Evolutionary conservation across 1,140 invertebrate species (phyloP).

Genomic region (Latrodectus geometricus): DNA sequence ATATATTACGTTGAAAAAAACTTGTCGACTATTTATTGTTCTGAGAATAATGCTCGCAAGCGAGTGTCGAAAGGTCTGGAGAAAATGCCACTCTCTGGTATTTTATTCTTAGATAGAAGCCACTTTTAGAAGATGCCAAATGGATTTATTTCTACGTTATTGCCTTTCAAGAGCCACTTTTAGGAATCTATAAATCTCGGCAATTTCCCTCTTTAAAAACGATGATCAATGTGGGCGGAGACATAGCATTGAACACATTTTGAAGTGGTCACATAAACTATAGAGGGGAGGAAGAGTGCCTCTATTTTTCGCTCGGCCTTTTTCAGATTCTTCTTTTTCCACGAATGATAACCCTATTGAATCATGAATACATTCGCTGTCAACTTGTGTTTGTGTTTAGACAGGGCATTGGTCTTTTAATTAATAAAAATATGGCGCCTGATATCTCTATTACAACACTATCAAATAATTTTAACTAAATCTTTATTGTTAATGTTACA

Average conservation of each 20-base stretch:
- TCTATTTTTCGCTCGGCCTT: background rate
- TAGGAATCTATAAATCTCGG: background rate
- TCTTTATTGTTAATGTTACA: no score
- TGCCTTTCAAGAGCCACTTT: background rate
- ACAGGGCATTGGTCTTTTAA: no score
- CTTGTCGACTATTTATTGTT: background rate
- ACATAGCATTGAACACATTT: background rate
- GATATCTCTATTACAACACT: no score
- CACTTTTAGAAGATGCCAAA: background rate
- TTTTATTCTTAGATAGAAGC: background rate
- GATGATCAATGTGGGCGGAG: background rate
- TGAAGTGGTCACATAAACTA: conserved; percentile 1
- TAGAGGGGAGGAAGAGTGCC: background rate
- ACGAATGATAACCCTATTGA: no score
- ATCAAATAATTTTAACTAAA: no score
- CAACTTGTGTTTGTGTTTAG: no score
- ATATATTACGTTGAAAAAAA: no score
- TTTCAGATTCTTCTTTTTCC: no score
- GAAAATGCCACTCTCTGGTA: background rate
- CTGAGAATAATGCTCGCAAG: background rate
- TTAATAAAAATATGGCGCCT: no score
- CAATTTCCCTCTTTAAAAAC: background rate
- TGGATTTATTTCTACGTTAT: conserved; percentile 1
- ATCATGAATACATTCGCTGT: no score
- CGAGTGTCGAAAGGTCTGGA: background rate